Percentiles rank a stretch among this genome's conserved stretches.
Conservation (phyloP, 2,797 vertebrate species). For the Simalia tracyae region DNA sequence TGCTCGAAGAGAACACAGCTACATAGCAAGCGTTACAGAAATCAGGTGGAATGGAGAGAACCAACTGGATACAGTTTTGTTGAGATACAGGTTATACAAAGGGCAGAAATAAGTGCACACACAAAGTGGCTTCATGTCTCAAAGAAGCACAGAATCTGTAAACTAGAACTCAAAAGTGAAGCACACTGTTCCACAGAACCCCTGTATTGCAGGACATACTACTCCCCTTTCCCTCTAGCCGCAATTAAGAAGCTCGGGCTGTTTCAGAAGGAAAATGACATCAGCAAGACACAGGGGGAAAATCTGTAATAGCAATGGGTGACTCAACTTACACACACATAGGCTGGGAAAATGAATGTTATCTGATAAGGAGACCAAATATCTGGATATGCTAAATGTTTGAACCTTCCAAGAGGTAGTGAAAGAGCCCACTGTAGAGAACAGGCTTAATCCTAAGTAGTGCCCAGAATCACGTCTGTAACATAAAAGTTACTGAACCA, state of each 20-base stretch:
- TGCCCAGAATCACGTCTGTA: not conserved
- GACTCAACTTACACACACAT: not conserved
- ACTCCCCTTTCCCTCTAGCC: not conserved
- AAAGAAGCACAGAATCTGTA: not conserved
- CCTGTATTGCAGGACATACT: not conserved
- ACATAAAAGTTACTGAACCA: not conserved
- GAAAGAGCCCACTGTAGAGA: not conserved
- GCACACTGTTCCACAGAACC: not conserved
- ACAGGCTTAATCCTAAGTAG: not conserved
- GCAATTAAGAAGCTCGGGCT: not conserved
- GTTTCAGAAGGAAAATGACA: not conserved
- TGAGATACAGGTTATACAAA: not conserved
- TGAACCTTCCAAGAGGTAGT: not conserved
- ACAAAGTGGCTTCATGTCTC: not conserved
- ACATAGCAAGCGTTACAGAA: not conserved
- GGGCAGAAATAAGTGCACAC: not conserved
- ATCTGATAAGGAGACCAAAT: not conserved
- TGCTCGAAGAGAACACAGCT: not conserved
- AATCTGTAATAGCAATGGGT: no score
- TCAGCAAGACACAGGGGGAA: not conserved
- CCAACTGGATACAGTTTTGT: not conserved
- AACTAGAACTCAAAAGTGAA: not conserved
- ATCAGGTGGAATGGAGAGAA: not conserved
- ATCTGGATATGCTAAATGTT: not conserved
- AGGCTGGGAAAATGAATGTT: not conserved